Evolutionary conservation across 1,140 invertebrate genomes (phyloP).

Genomic region (Alviniconcha marisindica): DNA sequence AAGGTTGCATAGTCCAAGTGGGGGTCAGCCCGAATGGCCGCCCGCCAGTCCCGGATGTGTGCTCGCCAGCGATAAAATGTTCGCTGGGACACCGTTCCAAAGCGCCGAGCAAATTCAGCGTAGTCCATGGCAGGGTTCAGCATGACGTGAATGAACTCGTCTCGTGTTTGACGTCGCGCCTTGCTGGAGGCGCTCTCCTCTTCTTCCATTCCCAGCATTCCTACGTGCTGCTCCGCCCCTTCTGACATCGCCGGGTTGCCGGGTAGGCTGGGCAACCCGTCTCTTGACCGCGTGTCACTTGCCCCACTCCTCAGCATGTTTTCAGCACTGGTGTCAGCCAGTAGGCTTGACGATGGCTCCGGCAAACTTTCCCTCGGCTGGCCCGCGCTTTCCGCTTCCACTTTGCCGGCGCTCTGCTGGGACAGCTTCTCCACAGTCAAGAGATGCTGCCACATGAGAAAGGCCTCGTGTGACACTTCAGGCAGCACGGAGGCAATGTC

Average conservation of each 20-base stretch:
- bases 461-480: slow-evolving; percentile 34
- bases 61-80: slow-evolving; percentile 47
- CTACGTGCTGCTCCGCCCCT: background rate
- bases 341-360: no score
- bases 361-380: no score
- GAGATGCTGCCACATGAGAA: slow-evolving; percentile 40
- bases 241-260: background rate
- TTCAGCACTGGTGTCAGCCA: background rate
- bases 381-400: background rate
- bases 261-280: background rate
- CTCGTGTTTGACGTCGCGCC: slow-evolving; percentile 25
- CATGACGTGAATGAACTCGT: slow-evolving; percentile 45
- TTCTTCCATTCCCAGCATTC: background rate
- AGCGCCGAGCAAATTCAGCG: slow-evolving; percentile 33
- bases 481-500: slow-evolving; percentile 40
- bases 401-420: background rate
- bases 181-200: slow-evolving; percentile 3
- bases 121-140: slow-evolving; percentile 46
- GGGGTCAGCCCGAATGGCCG: slow-evolving; percentile 38
- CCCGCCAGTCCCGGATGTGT: slow-evolving; percentile 36
- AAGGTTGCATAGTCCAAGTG: slow-evolving; percentile 42
- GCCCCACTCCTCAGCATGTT: no score
- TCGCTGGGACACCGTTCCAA: slow-evolving; percentile 39
- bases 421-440: background rate
- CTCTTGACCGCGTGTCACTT: background rate